A percentile compares a stretch with the other conserved stretches of the same genome.
Conservation (phyloP, 2,113 vertebrate genomes). For the Emydura subglobosa region DNA sequence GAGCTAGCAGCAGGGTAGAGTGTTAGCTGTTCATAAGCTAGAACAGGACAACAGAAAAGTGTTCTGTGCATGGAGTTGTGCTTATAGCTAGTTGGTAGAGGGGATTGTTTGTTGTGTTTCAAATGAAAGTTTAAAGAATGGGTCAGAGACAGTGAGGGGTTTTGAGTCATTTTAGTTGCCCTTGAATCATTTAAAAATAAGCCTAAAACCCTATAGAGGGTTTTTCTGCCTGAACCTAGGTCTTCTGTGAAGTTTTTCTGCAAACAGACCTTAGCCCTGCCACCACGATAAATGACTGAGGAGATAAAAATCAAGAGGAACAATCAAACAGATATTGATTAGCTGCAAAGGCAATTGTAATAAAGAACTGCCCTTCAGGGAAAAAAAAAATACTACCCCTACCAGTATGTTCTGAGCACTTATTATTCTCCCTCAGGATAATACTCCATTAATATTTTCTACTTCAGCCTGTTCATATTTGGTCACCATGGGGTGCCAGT, state of each 20-base stretch:
- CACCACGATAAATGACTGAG: background rate
- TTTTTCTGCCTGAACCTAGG: background rate
- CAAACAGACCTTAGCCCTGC: background rate
- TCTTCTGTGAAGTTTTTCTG: background rate
- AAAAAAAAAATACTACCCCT: background rate
- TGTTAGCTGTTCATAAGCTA: background rate
- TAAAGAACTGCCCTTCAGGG: background rate
- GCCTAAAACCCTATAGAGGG: background rate
- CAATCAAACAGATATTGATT: background rate
- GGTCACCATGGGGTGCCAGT: background rate
- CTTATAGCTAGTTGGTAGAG: background rate
- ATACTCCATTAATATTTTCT: background rate
- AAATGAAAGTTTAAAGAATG: background rate
- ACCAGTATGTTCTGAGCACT: background rate
- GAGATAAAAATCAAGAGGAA: background rate
- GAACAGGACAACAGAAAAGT: rapidly evolving
- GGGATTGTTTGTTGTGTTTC: background rate
- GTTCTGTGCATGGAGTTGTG: background rate
- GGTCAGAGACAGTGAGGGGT: background rate
- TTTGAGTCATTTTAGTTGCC: background rate
- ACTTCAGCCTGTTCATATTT: background rate
- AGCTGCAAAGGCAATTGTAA: background rate
- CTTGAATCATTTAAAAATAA: background rate
- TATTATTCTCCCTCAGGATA: background rate
- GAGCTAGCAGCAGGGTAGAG: background rate